Evolutionary conservation across 2,888 invertebrate species (phyloP).

Genomic region (Ectropis crepuscularia): DNA sequence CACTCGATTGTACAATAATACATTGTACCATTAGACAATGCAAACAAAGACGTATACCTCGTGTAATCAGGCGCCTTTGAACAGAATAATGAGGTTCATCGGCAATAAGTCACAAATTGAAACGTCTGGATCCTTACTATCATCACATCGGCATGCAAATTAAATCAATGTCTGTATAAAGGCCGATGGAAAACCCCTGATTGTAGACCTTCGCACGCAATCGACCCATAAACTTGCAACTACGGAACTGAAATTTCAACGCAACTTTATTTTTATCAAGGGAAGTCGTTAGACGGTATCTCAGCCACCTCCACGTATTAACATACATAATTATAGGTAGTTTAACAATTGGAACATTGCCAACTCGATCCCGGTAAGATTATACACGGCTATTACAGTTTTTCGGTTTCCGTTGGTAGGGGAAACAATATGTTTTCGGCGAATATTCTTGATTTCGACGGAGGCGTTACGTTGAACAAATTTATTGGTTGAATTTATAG

Average conservation of each 20-base stretch:
- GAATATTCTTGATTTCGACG: constrained; percentile 57
- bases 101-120: constrained; percentile 45
- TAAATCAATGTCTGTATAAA: constrained; percentile 83
- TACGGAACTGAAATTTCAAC: constrained; percentile 84
- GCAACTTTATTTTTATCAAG: constrained; percentile 83
- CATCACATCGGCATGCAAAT: constrained; percentile 75
- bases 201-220: constrained; percentile 76
- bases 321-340: constrained; percentile 84
- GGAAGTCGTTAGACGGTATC: constrained; percentile 84
- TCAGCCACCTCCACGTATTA: constrained; percentile 80
- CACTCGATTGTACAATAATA: constrained; percentile 4
- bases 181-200: constrained; percentile 72
- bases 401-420: constrained; percentile 70
- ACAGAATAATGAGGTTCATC: constrained; percentile 29
- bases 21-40: constrained; percentile 15
- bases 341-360: constrained; percentile 77
- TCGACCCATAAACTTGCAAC: constrained; percentile 80
- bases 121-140: constrained; percentile 60
- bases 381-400: constrained; percentile 72
- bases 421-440: constrained; percentile 68
- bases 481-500: constrained; percentile 58
- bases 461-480: constrained; percentile 55
- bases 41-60: constrained; percentile 14
- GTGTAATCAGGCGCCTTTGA: constrained; percentile 33
- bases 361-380: constrained; percentile 72